Percentiles rank a stretch among this genome's conserved stretches.
These are phyloP conservation scores for Corticium candelabrum DNA, from an alignment of 37 sponge, comb jelly and placozoan species.

Conservation along the genomic window DNA sequence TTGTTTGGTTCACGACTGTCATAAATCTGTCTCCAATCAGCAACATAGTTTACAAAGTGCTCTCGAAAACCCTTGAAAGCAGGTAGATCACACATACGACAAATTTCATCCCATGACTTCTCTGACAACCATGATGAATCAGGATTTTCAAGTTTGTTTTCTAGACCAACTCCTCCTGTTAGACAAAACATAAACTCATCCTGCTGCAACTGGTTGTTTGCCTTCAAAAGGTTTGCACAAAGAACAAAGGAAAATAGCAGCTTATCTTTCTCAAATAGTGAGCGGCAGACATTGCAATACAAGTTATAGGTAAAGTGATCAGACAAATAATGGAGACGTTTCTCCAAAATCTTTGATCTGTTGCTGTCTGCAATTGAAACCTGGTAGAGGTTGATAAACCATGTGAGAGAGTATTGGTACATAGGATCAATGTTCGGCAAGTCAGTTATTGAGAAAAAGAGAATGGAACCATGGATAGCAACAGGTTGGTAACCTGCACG, in stretches of 20 bases:
- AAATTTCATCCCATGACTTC: slow-evolving; percentile 96
- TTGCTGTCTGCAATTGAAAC: slow-evolving; percentile 89
- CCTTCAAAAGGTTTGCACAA: slow-evolving; percentile 86
- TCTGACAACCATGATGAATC: slow-evolving; percentile 91
- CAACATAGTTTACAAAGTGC: slow-evolving; percentile 31
- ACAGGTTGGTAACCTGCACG: slow-evolving; percentile 96
- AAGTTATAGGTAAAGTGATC: slow-evolving; percentile 99
- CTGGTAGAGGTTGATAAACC: slow-evolving; percentile 96
- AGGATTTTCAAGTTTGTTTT: slow-evolving; percentile 87
- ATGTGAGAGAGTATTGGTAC: slow-evolving; percentile 98
- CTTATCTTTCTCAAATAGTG: slow-evolving; percentile 99
- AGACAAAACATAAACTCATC: slow-evolving; percentile 96
- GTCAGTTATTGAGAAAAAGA: slow-evolving; percentile 98
- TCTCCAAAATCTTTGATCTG: slow-evolving; percentile 92
- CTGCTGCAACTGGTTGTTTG: slow-evolving; percentile 57
- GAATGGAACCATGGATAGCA: slow-evolving; percentile 86
- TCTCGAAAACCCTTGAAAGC: slow-evolving; percentile 46
- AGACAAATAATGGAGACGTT: slow-evolving; percentile 77
- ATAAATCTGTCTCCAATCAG: slow-evolving; percentile 74
- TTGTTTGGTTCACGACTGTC: slow-evolving; percentile 87
- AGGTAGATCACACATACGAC: slow-evolving; percentile 82
- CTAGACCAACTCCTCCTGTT: slow-evolving; percentile 97
- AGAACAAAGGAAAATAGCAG: slow-evolving; percentile 98
- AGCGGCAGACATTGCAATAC: slow-evolving; percentile 96
- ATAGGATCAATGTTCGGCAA: slow-evolving; percentile 99